Evolutionary conservation across 2,888 invertebrate genomes (phyloP).

Genomic region (Girardia tigrina): DNA sequence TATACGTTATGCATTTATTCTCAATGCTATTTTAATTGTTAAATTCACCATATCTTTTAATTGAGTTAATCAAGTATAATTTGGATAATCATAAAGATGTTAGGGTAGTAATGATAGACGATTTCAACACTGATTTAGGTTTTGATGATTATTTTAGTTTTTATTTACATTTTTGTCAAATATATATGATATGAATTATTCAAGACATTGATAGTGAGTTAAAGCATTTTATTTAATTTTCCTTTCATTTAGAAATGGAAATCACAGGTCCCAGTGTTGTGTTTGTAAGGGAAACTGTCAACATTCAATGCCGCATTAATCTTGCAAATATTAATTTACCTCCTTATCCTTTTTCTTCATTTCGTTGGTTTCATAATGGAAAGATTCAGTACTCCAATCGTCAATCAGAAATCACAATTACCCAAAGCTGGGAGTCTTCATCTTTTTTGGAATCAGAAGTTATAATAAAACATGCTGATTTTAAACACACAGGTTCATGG

Average conservation of each 20-base stretch:
- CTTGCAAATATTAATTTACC: not conserved
- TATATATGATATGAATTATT: no score
- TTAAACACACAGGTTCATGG: not conserved
- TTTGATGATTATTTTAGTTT: no score
- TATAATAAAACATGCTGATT: not conserved
- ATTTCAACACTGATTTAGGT: no score
- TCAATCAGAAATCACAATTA: not conserved
- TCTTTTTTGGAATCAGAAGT: not conserved
- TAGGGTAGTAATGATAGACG: no score
- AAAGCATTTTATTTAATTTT: no score
- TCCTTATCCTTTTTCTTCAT: not conserved
- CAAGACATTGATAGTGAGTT: no score
- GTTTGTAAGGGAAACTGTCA: not conserved
- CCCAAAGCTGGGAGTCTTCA: not conserved
- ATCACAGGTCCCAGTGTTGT: conserved; percentile 12
- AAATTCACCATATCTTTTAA: no score
- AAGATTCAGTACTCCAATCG: not conserved
- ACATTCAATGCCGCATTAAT: conserved; percentile 6
- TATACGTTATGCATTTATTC: no score
- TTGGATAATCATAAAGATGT: no score
- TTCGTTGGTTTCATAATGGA: conserved; percentile 20
- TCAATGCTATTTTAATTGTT: no score
- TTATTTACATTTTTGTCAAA: no score
- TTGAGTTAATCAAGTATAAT: no score
- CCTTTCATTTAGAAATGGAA: not conserved